These are phyloP conservation scores for Caradrina kadenii DNA, from an alignment of 2,888 invertebrate genomes.

Conservation along the genomic window DNA sequence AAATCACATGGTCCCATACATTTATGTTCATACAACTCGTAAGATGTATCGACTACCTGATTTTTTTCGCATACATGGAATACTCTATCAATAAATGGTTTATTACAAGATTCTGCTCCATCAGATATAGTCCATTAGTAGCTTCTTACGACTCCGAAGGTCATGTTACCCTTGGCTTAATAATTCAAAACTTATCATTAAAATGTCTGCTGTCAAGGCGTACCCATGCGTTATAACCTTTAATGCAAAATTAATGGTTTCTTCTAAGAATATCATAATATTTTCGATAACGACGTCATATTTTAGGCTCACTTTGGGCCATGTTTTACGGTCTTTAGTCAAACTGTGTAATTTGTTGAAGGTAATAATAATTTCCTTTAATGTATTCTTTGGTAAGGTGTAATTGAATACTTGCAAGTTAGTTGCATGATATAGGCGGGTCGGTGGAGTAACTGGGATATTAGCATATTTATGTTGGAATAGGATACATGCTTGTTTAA, in stretches of 20 bases:
- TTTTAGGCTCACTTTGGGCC: slow-evolving; percentile 18
- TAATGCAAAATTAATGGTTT: slow-evolving; percentile 56
- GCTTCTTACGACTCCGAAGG: slow-evolving; percentile 1
- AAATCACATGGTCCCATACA: too few species aligned
- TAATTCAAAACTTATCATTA: slow-evolving; percentile 24
- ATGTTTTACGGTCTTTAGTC: slow-evolving; percentile 30
- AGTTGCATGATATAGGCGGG: slow-evolving; percentile 18
- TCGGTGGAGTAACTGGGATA: slow-evolving; percentile 28
- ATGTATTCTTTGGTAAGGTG: slow-evolving; percentile 57
- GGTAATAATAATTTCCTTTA: slow-evolving; percentile 35
- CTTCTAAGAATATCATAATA: slow-evolving; percentile 40
- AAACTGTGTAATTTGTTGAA: slow-evolving; percentile 45
- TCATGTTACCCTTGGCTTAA: slow-evolving; percentile 22
- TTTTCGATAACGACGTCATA: slow-evolving; percentile 22
- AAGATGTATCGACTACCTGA: too few species aligned
- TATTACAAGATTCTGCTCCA: background rate
- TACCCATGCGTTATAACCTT: background rate
- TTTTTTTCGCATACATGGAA: too few species aligned
- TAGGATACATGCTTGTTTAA: slow-evolving; percentile 21
- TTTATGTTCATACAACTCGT: too few species aligned
- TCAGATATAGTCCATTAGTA: background rate
- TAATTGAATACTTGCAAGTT: slow-evolving; percentile 44
- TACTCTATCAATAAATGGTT: background rate
- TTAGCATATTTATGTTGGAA: slow-evolving; percentile 32
- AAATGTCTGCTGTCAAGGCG: slow-evolving; percentile 19